Base-by-base conservation (phyloP, 2,797 vertebrate genomes). In the Gambelia wislizenii region DNA sequence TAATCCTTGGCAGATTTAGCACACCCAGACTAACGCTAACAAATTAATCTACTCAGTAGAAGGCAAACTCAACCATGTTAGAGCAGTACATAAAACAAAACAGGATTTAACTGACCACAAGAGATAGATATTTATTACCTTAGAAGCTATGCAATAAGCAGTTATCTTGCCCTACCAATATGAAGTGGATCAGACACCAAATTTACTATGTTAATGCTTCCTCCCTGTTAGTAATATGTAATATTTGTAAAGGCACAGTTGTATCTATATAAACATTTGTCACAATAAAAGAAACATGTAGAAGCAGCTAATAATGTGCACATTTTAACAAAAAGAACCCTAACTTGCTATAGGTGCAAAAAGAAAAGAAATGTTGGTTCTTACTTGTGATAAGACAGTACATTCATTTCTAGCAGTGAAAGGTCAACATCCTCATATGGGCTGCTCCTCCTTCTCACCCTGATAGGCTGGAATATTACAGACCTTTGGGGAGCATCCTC, bases 1-100 rank as follows among this genome's bases (percentile, higher is more conserved):
- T 89, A 89, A 89, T 89, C 88, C 88, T 89, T 30, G 54, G 44
- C 42, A 89, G 88, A 89, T 89, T 85, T 89, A 89, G 77, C 76
- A 64, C 67, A 85, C 49, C 67, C 42, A 81, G 85, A 79, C 67
- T 89, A 85, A 85, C 25, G 70, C 67, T 85, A 70, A 67, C 83
- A 89, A 89, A 85, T 89, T 80, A 89, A 89, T 89, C 88, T 76
- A 89, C 52, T 85, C 64, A 85, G 52, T 0, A 61, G 83, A 85
- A 85, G 76, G 81, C 33, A 49, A 33, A 89, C 44, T 84, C 42
- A 85, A 64, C 69, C 70, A 56, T 74, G 84, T 36, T 70, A 59
- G 75, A 72, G 49, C 25, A 64, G 54, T 42, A 42, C 75, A 85
- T 54, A 80, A 89, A 83, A 36, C 52, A 79, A 61, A 84, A 72